These are phyloP conservation scores for Rhynchotus rufescens DNA, from an alignment of 2,797 vertebrate species.

Conservation along the genomic window DNA sequence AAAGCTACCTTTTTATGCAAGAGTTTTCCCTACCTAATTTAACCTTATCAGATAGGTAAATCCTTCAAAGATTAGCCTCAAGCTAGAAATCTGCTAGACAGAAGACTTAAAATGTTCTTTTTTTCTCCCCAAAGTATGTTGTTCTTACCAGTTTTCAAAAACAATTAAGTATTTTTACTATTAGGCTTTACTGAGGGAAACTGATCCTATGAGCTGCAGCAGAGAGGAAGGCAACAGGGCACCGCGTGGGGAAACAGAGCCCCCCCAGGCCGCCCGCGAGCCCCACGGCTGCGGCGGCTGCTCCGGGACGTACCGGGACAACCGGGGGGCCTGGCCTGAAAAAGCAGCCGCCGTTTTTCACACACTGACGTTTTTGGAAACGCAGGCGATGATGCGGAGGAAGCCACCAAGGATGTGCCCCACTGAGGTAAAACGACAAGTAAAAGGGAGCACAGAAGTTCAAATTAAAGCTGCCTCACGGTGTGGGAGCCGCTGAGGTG, in stretches of 20 bases:
- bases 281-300: not conserved
- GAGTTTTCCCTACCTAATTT: conserved; percentile 66
- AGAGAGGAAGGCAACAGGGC: not conserved
- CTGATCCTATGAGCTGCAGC: not conserved
- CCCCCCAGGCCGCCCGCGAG: not conserved
- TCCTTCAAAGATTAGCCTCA: conserved; percentile 62
- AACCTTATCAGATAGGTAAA: conserved; percentile 49
- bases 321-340: not conserved
- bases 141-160: conserved; percentile 52
- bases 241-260: not conserved
- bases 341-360: not conserved
- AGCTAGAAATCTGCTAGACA: conserved; percentile 17
- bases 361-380: not conserved
- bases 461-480: not conserved
- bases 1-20: not conserved
- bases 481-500: conserved; percentile 1
- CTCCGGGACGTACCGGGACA: no score
- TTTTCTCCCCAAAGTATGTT: not conserved
- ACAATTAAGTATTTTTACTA: conserved; percentile 7
- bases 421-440: not conserved
- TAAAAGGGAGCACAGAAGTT: not conserved
- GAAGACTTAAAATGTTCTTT: not conserved
- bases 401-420: not conserved
- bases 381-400: not conserved
- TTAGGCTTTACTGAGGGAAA: not conserved